Base-by-base conservation (phyloP, 2,888 invertebrate species). In the Papilio protenor region DNA sequence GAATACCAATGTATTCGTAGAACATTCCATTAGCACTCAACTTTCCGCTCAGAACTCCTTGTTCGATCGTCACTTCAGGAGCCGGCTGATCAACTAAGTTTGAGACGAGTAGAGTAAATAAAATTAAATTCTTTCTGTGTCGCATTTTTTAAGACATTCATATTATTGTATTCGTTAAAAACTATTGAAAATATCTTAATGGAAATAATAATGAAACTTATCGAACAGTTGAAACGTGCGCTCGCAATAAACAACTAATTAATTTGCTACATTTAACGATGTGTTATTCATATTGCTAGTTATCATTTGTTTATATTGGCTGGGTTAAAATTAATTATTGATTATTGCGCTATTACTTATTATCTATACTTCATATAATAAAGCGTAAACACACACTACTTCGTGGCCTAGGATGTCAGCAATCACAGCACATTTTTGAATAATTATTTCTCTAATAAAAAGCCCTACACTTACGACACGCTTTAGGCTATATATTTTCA, bases 51-150 rank as follows among this genome's bases (percentile, higher is more conserved):
- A 94, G 84, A 85, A 81, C 87, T 74, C 94, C 94, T 88, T 94
- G 94, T 5, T 89, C 90, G 2, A 94, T 90, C 0, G 77, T 82
- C 14, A 94, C 89, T 83, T 92, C 89, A 0, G 93, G 93, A 0
- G 94, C 89, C 78, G 93, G 93, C 79, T 94, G 92, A 70, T 94
- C 93, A 16, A 94, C 88, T 78, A 94, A 82, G 81, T 93, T 92
- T 84, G 90, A 87, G 10, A 86, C 90, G 70, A 94, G 88, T 21
- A 94, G 82, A 52, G 91, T 88, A 83, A 93, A 91, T 79, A 94
- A 83, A 33, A 92, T 86, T 79, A 93, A 79, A 71, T 83, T 86
- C 83, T 92, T 93, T 3, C 82, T 83, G 77, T 81, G 85, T 81
- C 84, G 88, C 90, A 92, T 91, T 82, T 83, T 89, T 77, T 18